Evolutionary conservation across 1,140 invertebrate species (phyloP), one percentile per base, ranked within the genome.

Genomic region (Meloidogyne floridensis): DNA sequence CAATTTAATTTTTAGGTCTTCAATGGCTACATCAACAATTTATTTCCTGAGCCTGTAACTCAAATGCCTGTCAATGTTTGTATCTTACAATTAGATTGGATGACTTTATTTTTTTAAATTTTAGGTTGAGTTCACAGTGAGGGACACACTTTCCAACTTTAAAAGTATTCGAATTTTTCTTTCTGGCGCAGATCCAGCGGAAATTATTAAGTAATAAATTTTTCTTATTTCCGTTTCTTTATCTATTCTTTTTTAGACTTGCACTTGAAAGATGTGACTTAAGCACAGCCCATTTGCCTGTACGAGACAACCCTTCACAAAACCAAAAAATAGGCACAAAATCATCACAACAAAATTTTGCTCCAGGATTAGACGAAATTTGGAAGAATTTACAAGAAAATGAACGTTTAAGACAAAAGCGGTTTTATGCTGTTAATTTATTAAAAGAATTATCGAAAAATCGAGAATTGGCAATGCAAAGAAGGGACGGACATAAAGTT

Each of bases 1-100:
- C n/a, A 47, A 47, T 47, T 47, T 47, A 6, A 6, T 74, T 91
- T 93, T 70, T 90, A 96, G 93, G 93, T 93, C 81, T 93, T 94
- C 3, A 97, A 97, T 92, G 95, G 86, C 59, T 86, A 87, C 53
- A 59, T 86, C 13, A 86, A 86, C 71, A 80, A 83, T n/a, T 59
- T 87, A 9, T 87, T 85, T 71, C 83, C 83, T n/a, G 32, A 75
- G 18, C 78, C 79, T 13, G 18, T 51, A 20, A 42, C 47, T 15
- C 43, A 80, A 15, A 43, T 32, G 15, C 86, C 56, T 75, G 18
- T 43, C 43, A 75, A 32, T 32, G 32, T 47, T 15, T 11, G 7
- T 53, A 5, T 32, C 5, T 76, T 76, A 32, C 13, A 32, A 20
- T 10, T 32, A 42, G 15, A 3, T 59, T 77, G 32, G 32, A 32